These are phyloP conservation scores for Chelonus formosanus DNA, from an alignment of 2,888 invertebrate genomes.

Conservation along the genomic window DNA sequence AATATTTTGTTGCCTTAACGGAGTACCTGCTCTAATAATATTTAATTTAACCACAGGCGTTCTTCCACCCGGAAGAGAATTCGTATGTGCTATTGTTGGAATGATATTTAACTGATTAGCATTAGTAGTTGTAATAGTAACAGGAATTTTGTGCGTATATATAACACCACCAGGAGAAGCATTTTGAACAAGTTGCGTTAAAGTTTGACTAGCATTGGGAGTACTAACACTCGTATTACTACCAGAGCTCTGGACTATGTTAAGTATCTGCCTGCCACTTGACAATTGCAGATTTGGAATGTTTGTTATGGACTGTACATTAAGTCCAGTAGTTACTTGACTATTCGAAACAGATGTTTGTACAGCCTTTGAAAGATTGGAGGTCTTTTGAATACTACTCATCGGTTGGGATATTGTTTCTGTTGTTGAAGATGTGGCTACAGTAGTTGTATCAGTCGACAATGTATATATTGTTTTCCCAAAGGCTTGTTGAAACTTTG, in stretches of 20 bases:
- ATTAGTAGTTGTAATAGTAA: conserved; percentile 65
- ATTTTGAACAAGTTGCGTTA: conserved; percentile 59
- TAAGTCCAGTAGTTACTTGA: conserved; percentile 48
- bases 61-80: conserved; percentile 54
- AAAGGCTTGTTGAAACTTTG: conserved; percentile 83
- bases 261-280: conserved; percentile 55
- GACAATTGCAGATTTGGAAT: conserved; percentile 56
- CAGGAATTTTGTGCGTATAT: conserved; percentile 77
- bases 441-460: conserved; percentile 37
- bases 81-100: conserved; percentile 57
- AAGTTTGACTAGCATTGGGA: conserved; percentile 51
- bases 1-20: conserved; percentile 53
- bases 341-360: conserved; percentile 59
- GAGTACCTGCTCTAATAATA: conserved; percentile 51
- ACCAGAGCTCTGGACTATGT: conserved; percentile 57
- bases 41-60: conserved; percentile 63
- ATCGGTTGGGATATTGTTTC: conserved; percentile 47
- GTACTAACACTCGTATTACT: conserved; percentile 43
- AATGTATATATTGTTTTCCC: conserved; percentile 73
- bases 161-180: conserved; percentile 73
- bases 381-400: conserved; percentile 47
- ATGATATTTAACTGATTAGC: conserved; percentile 59
- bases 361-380: conserved; percentile 62
- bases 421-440: conserved; percentile 36
- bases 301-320: conserved; percentile 55